These are phyloP conservation scores for Micoletzkya japonica DNA, from an alignment of 2,888 invertebrate genomes.

Conservation along the genomic window DNA sequence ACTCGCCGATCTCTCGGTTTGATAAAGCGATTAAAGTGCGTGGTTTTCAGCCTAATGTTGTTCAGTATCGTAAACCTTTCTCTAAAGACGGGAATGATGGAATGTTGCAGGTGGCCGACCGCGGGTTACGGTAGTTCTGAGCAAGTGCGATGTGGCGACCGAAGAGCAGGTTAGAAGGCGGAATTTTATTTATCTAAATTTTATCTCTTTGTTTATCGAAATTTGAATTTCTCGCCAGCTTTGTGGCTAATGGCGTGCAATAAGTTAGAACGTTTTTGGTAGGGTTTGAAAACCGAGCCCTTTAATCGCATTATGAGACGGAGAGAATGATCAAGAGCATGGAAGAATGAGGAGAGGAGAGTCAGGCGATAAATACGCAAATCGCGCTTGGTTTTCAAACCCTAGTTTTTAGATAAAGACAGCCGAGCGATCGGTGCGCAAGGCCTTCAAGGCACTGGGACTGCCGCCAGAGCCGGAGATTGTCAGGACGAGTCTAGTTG, in stretches of 20 bases:
- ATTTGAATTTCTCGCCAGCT: too few species aligned
- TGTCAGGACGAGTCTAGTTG: not conserved
- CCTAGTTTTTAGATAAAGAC: not conserved
- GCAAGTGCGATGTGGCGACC: slow-evolving; percentile 68
- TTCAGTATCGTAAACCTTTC: not conserved
- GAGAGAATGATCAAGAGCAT: too few species aligned
- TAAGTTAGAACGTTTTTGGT: too few species aligned
- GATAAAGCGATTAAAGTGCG: too few species aligned
- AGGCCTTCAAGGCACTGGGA: slow-evolving; percentile 27
- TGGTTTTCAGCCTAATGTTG: slow-evolving; percentile 70
- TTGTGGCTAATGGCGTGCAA: too few species aligned
- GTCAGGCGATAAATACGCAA: too few species aligned
- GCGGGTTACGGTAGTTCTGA: slow-evolving; percentile 74
- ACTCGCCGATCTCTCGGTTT: too few species aligned
- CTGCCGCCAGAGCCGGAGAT: slow-evolving; percentile 6
- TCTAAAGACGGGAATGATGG: not conserved
- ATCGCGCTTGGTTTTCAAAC: too few species aligned
- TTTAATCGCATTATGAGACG: too few species aligned
- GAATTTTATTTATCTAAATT: not conserved
- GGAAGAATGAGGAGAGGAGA: too few species aligned
- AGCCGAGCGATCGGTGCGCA: slow-evolving; percentile 21
- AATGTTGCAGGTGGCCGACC: too few species aligned
- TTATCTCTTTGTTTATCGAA: not conserved
- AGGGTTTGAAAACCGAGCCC: too few species aligned
- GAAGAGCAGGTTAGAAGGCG: slow-evolving; percentile 68